These are phyloP conservation scores for Eupithecia vulgata DNA, from an alignment of 2,888 invertebrate genomes.

Conservation along the genomic window DNA sequence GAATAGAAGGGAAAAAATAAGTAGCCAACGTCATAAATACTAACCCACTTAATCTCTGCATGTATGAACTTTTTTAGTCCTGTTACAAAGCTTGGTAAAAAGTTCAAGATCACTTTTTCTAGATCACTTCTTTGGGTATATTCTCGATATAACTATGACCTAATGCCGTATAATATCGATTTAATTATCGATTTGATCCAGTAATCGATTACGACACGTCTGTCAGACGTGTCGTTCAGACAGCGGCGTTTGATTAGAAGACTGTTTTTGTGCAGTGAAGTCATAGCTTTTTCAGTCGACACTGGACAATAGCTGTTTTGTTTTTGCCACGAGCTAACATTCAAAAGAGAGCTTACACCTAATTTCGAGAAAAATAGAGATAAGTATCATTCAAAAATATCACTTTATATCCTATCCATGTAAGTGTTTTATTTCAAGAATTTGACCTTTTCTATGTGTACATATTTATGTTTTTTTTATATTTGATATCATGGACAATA, in stretches of 20 bases:
- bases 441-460: too few species aligned
- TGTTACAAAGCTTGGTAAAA: slow-evolving; percentile 21
- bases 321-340: background rate
- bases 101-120: slow-evolving; percentile 37
- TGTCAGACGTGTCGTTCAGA: slow-evolving; percentile 39
- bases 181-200: slow-evolving; percentile 50
- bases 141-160: slow-evolving; percentile 42
- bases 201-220: slow-evolving; percentile 54
- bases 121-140: slow-evolving; percentile 32
- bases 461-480: too few species aligned
- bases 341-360: slow-evolving; percentile 1
- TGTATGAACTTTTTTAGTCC: slow-evolving; percentile 10
- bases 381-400: too few species aligned
- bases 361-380: background rate
- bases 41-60: slow-evolving; percentile 11
- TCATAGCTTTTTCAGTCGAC: slow-evolving; percentile 49
- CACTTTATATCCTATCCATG: too few species aligned
- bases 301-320: background rate
- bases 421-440: too few species aligned
- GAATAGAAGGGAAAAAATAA: background rate
- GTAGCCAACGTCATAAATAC: slow-evolving; percentile 3
- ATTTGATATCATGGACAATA: too few species aligned
- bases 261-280: slow-evolving; percentile 62
- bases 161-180: slow-evolving; percentile 43
- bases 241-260: slow-evolving; percentile 52